A percentile compares a stretch with the other conserved stretches of the same genome.
Evolutionary conservation across 2,113 vertebrate genomes (phyloP).

Genomic region (Oophaga pumilio): DNA sequence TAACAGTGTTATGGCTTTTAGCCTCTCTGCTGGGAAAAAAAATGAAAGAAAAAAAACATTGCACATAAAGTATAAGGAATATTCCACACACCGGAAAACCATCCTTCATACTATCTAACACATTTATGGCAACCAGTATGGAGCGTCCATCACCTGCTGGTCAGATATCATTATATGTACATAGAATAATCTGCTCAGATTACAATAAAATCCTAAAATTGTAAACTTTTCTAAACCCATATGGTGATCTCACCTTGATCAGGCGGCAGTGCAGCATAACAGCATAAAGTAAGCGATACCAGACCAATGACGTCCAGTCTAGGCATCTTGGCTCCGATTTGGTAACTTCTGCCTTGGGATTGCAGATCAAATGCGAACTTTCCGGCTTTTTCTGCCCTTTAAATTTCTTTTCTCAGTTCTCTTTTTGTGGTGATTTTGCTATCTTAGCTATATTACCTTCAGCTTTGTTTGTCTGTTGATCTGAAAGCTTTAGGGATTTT

Average conservation of each 20-base stretch:
- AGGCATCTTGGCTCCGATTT: neutral
- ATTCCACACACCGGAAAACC: no score
- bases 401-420: neutral
- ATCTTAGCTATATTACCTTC: neutral
- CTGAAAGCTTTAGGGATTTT: neutral
- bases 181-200: no score
- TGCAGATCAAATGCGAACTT: neutral
- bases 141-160: no score
- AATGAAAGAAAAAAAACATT: no score
- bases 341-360: neutral
- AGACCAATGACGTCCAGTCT: neutral
- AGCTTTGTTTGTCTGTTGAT: neutral
- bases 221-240: neutral
- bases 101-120: no score
- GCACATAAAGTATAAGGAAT: no score
- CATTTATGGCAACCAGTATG: no score
- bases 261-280: neutral
- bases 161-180: no score
- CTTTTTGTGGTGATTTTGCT: neutral
- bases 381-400: neutral
- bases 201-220: no score
- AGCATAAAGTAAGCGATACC: neutral
- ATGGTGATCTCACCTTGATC: neutral
- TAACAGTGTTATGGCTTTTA: no score
- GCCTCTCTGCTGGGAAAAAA: no score